These are phyloP conservation scores for Enoplosus armatus DNA, from an alignment of 2,797 vertebrate genomes.

Conservation along the genomic window DNA sequence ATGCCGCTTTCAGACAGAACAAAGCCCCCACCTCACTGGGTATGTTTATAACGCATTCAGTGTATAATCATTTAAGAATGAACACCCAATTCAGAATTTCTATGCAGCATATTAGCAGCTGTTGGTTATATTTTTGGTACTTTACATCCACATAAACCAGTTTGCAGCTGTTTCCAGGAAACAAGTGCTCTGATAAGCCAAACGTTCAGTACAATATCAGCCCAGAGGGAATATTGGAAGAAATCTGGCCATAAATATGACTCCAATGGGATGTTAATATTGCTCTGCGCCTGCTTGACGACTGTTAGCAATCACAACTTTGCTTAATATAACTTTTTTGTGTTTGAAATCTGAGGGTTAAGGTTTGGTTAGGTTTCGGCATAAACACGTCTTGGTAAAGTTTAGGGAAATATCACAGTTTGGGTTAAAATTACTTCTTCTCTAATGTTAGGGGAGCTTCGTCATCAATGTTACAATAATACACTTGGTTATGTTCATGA, in stretches of 20 bases:
- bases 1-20: not conserved
- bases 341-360: not conserved
- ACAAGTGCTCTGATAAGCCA: not conserved
- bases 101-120: conserved; percentile 21
- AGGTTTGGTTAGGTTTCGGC: not conserved
- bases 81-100: conserved; percentile 17
- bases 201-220: not conserved
- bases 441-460: too few relatives aligned
- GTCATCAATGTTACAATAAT: too few relatives aligned
- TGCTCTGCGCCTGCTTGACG: not conserved
- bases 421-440: not conserved
- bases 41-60: not conserved
- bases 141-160: not conserved
- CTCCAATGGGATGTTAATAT: not conserved
- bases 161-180: conserved; percentile 19
- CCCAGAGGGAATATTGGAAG: not conserved
- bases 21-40: not conserved
- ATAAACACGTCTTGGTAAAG: too few relatives aligned
- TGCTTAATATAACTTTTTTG: not conserved
- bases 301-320: rapidly evolving
- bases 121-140: conserved; percentile 7
- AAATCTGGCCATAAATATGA: not conserved
- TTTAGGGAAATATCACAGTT: not conserved
- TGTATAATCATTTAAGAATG: conserved; percentile 33
- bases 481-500: too few relatives aligned